Base-by-base conservation (phyloP, 2,113 vertebrate species). In the Gulo gulo region DNA sequence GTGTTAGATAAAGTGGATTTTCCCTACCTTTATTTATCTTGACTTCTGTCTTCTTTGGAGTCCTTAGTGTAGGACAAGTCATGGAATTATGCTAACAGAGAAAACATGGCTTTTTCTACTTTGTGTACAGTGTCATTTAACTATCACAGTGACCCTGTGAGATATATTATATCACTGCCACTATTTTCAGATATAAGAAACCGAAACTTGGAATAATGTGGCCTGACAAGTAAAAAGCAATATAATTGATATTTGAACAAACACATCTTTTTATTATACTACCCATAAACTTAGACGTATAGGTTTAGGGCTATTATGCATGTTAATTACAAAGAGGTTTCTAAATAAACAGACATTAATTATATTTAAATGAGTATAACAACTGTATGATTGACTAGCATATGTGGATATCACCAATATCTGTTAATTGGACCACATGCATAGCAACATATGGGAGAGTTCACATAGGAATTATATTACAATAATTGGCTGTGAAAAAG, bases 351-450 rank as follows among this genome's bases (percentile, higher is more conserved):
- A 61, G 2, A 74, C 23, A 80, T 47, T 31, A 74, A 42, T 12
- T 90, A 31, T 39, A 50, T 84, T 55, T 29, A 2, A 80, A 36
- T 86, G 42, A 69, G 6, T 78, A 10, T 47, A 36, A 61, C n/a
- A 26, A 15, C 34, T 61, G 5, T 15, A 0, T 2, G 31, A 91
- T 39, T 63, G 34, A 12, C 36, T 0, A 36, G 0, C 4, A 45
- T 26, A 2, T 36, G 50, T 21, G 12, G 0, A 15, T 31, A 52
- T 76, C 34, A 65, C 15, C 34, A 80, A 80, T 50, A 24, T 12
- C 52, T 55, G 36, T 73, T 31, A 88, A 67, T 52, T 23, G 80
- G 15, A 84, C 69, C 45, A 57, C 1, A 24, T 4, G 6, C 34
- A 57, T 1, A 61, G 20, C 14, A 79, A 50, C 63, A 80, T 10